A percentile compares a stretch with the other conserved stretches of the same genome.
Evolutionary conservation across 1,140 invertebrate species (phyloP).

Genomic region (Bombus cullumanus): DNA sequence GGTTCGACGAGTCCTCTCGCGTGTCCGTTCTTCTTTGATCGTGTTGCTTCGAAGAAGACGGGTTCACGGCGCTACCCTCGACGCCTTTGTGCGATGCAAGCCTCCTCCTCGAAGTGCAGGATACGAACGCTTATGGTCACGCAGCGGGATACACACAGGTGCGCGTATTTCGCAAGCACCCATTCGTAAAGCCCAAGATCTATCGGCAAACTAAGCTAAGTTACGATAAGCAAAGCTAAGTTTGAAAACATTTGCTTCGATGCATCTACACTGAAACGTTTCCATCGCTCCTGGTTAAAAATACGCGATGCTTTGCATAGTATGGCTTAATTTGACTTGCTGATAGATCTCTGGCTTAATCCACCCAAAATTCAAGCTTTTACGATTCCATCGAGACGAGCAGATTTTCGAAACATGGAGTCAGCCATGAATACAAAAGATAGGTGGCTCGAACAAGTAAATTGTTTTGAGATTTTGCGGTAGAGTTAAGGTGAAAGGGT

Average conservation of each 20-base stretch:
- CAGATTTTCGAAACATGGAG: background rate
- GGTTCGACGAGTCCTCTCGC: background rate
- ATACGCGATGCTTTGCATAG: too few relatives aligned
- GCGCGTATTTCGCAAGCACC: slow-evolving; percentile 15
- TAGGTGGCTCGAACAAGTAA: too few relatives aligned
- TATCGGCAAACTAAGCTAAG: too few relatives aligned
- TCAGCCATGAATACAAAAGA: background rate
- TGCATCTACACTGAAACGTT: too few relatives aligned
- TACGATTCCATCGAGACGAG: background rate
- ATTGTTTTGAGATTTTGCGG: background rate
- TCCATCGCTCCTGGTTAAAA: too few relatives aligned
- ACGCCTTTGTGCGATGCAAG: background rate
- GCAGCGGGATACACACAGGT: slow-evolving; percentile 27
- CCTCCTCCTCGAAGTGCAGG: background rate
- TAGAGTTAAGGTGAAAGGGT: background rate
- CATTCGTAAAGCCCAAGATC: too few relatives aligned
- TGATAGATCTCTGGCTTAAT: background rate
- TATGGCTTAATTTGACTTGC: too few relatives aligned
- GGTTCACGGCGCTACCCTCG: slow-evolving; percentile 3
- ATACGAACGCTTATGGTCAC: slow-evolving; percentile 32
- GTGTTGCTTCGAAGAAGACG: background rate
- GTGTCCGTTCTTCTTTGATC: background rate
- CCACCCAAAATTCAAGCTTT: background rate
- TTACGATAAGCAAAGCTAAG: too few relatives aligned
- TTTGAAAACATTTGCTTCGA: too few relatives aligned